phyloP scores from a whole-genome alignment of 2,797 vertebrate genomes.

The Microchirus variegatus region DNA sequence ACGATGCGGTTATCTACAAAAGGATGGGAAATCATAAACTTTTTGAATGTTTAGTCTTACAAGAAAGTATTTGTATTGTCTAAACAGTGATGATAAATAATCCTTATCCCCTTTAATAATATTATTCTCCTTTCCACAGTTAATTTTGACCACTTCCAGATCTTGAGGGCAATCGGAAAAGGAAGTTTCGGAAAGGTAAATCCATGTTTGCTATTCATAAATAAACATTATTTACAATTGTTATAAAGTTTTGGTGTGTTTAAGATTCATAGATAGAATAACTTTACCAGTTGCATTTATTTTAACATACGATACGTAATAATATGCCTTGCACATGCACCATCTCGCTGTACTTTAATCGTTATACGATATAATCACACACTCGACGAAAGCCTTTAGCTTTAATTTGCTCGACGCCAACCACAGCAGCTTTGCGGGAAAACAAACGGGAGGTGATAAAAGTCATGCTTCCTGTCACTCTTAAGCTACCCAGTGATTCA shows the following conservation, averaged over 20 bases:
- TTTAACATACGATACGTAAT: background rate
- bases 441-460: slow-evolving; percentile 24
- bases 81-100: background rate
- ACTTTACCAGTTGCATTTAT: too few species aligned
- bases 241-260: background rate
- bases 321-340: background rate
- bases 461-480: background rate
- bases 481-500: slow-evolving; percentile 30
- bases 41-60: too few species aligned
- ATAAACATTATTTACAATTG: background rate
- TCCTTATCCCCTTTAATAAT: background rate
- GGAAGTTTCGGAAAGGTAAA: slow-evolving; percentile 98
- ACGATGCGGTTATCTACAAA: background rate
- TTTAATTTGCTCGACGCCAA: slow-evolving; percentile 18
- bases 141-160: slow-evolving; percentile 97
- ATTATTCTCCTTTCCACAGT: slow-evolving; percentile 81
- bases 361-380: background rate
- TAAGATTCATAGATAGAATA: background rate
- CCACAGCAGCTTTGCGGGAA: background rate
- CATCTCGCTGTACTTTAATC: background rate
- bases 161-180: slow-evolving; percentile 95
- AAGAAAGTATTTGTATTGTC: background rate
- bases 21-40: too few species aligned
- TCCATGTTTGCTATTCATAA: background rate
- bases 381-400: background rate